A percentile compares a stretch with the other conserved stretches of the same genome.
These are phyloP conservation scores for Girardia tigrina DNA, from an alignment of 2,888 invertebrate genomes.

Conservation along the genomic window DNA sequence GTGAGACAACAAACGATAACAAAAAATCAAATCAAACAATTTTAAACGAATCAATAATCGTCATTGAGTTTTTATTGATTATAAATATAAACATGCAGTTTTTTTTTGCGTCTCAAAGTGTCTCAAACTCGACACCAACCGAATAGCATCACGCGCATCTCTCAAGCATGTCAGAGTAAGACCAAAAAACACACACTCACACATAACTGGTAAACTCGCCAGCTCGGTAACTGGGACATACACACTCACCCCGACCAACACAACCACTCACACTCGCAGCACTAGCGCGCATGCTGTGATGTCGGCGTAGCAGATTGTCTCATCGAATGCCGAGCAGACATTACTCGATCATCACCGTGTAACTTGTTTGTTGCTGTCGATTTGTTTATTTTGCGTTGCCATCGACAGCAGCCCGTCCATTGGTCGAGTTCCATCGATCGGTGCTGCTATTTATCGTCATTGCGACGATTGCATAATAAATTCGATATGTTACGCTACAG, in stretches of 20 bases:
- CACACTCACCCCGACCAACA: no score
- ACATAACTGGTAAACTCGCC: slow-evolving; percentile 1
- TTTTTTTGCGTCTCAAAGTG: slow-evolving; percentile 23
- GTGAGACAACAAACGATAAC: no score
- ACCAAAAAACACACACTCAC: slow-evolving; percentile 1
- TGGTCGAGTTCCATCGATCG: background rate
- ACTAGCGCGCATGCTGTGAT: background rate
- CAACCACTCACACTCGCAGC: background rate
- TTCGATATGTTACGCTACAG: background rate
- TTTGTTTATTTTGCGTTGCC: slow-evolving; percentile 1
- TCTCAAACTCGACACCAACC: slow-evolving; percentile 20
- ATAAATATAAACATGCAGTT: slow-evolving; percentile 7
- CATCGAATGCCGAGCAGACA: slow-evolving; percentile 23
- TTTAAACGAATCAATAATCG: slow-evolving; percentile 10
- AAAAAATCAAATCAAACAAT: no score
- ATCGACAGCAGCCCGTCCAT: background rate
- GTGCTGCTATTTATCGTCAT: slow-evolving; percentile 2
- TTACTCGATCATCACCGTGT: slow-evolving; percentile 23
- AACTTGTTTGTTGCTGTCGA: slow-evolving; percentile 14
- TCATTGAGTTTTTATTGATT: slow-evolving; percentile 3
- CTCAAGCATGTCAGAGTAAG: slow-evolving; percentile 23
- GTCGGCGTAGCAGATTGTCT: slow-evolving; percentile 20
- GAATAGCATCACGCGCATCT: slow-evolving; percentile 20
- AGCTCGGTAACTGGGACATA: slow-evolving; percentile 20
- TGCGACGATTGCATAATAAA: background rate